Percentiles rank a stretch among this genome's conserved stretches.
Conservation (phyloP, 2,888 invertebrate species). For the Caenorhabditis wallacei region DNA sequence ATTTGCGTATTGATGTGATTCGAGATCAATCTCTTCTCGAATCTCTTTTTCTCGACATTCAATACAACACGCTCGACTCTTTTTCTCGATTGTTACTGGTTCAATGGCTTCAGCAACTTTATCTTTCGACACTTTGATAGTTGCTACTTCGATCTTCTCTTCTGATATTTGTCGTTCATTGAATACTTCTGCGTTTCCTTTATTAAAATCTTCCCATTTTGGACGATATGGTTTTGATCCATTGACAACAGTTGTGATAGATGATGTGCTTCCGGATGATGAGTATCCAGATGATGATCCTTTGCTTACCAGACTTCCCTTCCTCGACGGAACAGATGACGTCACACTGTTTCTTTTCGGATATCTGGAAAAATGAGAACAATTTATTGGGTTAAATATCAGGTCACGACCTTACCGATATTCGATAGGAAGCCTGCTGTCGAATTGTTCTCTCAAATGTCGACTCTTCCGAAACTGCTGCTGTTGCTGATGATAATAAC, state of each 20-base stretch:
- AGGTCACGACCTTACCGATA: constrained; percentile 39
- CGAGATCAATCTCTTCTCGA: constrained; percentile 32
- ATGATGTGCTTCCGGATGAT: constrained; percentile 46
- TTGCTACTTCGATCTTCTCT: background rate
- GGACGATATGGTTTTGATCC: constrained; percentile 42
- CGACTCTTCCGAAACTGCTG: constrained; percentile 6
- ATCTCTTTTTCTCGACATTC: constrained; percentile 63
- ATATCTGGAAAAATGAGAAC: constrained; percentile 51
- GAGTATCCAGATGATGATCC: constrained; percentile 59
- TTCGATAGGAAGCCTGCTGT: constrained; percentile 57
- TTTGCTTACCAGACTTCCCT: constrained; percentile 56
- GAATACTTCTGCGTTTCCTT: background rate
- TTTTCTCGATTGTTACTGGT: constrained; percentile 5
- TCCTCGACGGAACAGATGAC: constrained; percentile 23
- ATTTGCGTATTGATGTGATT: constrained; percentile 58
- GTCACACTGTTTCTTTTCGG: constrained; percentile 48
- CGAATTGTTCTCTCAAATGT: constrained; percentile 31
- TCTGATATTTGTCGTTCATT: background rate
- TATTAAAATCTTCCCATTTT: constrained; percentile 1
- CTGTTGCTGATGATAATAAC: constrained; percentile 3
- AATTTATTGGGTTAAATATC: background rate
- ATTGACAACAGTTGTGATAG: constrained; percentile 49
- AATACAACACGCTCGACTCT: constrained; percentile 51
- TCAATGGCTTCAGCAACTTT: background rate
- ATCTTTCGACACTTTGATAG: constrained; percentile 2